Evolutionary conservation across 2,113 vertebrate genomes (phyloP).

Genomic region (Bothrops jararaca): DNA sequence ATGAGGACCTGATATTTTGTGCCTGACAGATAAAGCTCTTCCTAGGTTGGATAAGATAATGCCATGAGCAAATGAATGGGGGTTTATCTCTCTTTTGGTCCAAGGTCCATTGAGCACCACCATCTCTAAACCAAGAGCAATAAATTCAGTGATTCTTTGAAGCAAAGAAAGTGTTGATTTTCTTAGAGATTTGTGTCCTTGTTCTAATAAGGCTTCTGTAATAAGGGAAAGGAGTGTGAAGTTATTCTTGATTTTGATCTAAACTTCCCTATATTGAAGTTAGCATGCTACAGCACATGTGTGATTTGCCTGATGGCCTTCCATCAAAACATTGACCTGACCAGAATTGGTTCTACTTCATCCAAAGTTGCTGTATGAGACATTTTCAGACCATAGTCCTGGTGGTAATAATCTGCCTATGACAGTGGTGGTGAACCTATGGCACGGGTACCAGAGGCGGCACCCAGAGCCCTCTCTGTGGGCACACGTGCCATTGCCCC

Average conservation of each 20-base stretch:
- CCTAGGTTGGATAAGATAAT: neutral
- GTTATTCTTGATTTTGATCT: neutral
- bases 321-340: neutral
- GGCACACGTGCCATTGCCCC: too few species aligned
- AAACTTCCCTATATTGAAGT: neutral
- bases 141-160: neutral
- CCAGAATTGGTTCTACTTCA: neutral
- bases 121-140: neutral
- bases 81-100: neutral
- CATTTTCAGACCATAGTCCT: neutral
- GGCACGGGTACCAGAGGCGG: too few species aligned
- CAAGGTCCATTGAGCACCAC: neutral
- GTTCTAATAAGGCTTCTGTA: neutral
- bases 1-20: neutral
- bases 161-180: neutral
- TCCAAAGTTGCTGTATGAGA: neutral
- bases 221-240: neutral
- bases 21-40: neutral
- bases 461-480: too few species aligned
- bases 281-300: too few species aligned
- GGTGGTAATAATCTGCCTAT: neutral
- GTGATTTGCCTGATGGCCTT: neutral
- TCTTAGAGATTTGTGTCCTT: neutral
- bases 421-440: neutral
- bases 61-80: neutral